Conservation (phyloP, 2,113 vertebrate species). For the Elephantulus edwardii region DNA sequence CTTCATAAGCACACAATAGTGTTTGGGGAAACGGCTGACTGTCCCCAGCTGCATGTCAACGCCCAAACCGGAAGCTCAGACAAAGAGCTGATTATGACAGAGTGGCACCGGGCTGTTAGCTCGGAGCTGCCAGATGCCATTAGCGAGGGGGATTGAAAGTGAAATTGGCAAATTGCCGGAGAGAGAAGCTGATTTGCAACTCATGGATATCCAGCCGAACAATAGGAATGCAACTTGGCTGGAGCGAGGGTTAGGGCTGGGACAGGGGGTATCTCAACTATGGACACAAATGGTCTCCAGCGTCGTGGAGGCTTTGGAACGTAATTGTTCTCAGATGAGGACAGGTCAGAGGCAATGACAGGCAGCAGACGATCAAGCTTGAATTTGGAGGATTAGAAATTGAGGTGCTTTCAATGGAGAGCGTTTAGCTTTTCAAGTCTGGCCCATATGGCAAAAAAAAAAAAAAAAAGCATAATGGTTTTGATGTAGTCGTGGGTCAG, state of each 20-base stretch:
- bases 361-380: not conserved
- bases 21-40: conserved; percentile 62
- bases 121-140: conserved; percentile 45
- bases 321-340: not conserved
- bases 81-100: conserved; percentile 67
- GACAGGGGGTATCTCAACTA: not conserved
- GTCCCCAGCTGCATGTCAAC: conserved; percentile 66
- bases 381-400: not conserved
- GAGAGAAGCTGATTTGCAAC: not conserved
- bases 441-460: not conserved
- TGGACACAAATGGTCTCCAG: not conserved
- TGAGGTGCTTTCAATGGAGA: not conserved
- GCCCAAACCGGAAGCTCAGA: conserved; percentile 65
- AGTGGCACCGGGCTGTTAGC: not conserved
- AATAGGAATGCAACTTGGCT: not conserved
- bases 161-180: not conserved
- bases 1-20: conserved; percentile 59
- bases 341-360: too few relatives aligned
- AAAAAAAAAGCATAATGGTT: not conserved
- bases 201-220: not conserved
- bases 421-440: not conserved
- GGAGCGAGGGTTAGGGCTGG: not conserved
- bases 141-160: conserved; percentile 30
- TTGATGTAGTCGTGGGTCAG: not conserved
- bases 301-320: not conserved